Conservation (phyloP, 2,113 vertebrate species). For the Astatoreochromis straeleni region DNA sequence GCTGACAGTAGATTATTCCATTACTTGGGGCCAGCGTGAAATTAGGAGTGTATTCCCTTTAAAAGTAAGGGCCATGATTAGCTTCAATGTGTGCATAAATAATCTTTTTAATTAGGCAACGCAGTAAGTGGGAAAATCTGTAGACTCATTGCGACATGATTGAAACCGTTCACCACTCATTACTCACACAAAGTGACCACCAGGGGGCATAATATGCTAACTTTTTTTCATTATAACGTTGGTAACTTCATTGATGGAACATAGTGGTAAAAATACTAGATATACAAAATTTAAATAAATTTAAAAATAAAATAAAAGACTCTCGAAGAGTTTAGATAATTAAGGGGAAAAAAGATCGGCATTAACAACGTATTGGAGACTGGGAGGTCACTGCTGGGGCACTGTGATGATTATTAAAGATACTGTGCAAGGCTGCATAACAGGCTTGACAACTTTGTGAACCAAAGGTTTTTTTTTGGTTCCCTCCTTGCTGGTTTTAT, state of each 20-base stretch:
- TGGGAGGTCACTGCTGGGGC: neutral
- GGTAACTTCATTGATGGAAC: neutral
- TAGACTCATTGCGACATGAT: neutral
- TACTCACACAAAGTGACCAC: neutral
- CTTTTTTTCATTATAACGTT: neutral
- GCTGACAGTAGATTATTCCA: neutral
- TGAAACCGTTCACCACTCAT: neutral
- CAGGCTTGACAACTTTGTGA: slow-evolving; percentile 42
- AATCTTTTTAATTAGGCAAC: neutral
- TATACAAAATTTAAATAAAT: neutral
- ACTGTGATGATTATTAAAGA: neutral
- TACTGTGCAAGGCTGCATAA: neutral
- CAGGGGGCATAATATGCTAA: slow-evolving; percentile 14
- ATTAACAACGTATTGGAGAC: neutral
- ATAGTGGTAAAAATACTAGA: neutral
- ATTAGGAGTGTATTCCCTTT: neutral
- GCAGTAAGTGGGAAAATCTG: neutral
- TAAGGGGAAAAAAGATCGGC: neutral
- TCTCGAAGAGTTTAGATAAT: neutral
- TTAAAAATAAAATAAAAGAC: neutral
- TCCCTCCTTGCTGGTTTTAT: neutral
- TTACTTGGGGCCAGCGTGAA: neutral
- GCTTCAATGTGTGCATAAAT: neutral
- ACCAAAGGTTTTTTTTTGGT: neutral
- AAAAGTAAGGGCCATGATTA: neutral